A percentile compares a stretch with the other conserved stretches of the same genome.
These are phyloP conservation scores for Puma concolor DNA, from an alignment of 2,113 vertebrate genomes.

Conservation along the genomic window DNA sequence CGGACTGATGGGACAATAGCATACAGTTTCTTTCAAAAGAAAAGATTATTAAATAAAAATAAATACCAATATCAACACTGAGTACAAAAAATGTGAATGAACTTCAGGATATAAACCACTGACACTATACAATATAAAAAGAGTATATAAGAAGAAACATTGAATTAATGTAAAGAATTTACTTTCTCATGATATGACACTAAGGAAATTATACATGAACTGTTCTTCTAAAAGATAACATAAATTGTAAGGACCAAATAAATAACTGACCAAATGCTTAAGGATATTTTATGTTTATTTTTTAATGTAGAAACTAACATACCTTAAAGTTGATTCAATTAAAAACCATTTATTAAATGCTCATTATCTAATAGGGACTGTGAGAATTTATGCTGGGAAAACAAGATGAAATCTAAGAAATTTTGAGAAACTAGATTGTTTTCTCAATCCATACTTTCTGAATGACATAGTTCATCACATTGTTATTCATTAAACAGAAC, in stretches of 20 bases:
- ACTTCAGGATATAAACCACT: neutral
- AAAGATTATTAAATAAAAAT: constrained; percentile 13
- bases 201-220: neutral
- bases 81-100: neutral
- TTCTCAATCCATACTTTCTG: neutral
- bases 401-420: neutral
- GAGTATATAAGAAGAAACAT: neutral
- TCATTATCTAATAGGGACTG: neutral
- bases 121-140: neutral
- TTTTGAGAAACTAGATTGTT: neutral
- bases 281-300: neutral
- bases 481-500: neutral
- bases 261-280: neutral
- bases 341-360: neutral
- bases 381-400: constrained; percentile 14
- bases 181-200: neutral
- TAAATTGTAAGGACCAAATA: neutral
- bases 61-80: neutral
- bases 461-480: neutral
- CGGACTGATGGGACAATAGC: neutral
- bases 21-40: neutral
- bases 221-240: neutral
- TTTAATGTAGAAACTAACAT: neutral
- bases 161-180: neutral
- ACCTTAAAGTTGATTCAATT: neutral